Evolutionary conservation across 2,888 invertebrate species (phyloP), one percentile per base, ranked within the genome.

Genomic region (Melanophora roralis): DNA sequence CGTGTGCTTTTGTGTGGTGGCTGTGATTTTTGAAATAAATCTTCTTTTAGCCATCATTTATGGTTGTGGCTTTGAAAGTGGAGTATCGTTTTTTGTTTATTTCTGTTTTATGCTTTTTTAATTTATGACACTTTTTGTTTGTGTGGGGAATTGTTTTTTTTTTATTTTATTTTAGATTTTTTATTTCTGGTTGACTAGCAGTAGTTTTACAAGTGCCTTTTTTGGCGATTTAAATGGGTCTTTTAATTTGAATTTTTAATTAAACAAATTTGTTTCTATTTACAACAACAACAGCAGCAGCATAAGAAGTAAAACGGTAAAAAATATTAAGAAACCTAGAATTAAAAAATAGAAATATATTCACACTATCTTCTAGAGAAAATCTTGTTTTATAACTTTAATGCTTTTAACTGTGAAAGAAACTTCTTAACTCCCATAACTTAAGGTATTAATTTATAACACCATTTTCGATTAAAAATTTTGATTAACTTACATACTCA

Each of bases 191-290:
- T n/a, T 45, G 14, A 14, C 9, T 38, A 51, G 36, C 47, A n/a
- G 43, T 64, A 60, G 65, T 32, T 27, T 23, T 40, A 68, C 80
- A 76, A 80, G 75, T 76, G 80, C 45, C 49, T 75, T 60, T 76
- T 73, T 76, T 76, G 68, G 80, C 80, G 76, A 73, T 73, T 80
- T 59, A 73, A 72, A 80, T 76, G 57, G 64, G 34, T 62, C 64
- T 80, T 76, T 68, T 34, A 64, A 80, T 80, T 80, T 80, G 68
- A 80, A 80, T 80, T 80, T 76, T 80, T 80, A 80, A 80, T 73
- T 80, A 80, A 76, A 67, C 72, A 80, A 80, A 80, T 80, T 76
- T 80, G 75, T 80, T 76, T 51, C 57, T 73, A 80, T 80, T 76
- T 76, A 80, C 76, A 64, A 51, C 23, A 74, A 45, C 68, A 40